These are phyloP conservation scores for Hartigia nigra DNA, from an alignment of 2,888 invertebrate species.

Conservation along the genomic window DNA sequence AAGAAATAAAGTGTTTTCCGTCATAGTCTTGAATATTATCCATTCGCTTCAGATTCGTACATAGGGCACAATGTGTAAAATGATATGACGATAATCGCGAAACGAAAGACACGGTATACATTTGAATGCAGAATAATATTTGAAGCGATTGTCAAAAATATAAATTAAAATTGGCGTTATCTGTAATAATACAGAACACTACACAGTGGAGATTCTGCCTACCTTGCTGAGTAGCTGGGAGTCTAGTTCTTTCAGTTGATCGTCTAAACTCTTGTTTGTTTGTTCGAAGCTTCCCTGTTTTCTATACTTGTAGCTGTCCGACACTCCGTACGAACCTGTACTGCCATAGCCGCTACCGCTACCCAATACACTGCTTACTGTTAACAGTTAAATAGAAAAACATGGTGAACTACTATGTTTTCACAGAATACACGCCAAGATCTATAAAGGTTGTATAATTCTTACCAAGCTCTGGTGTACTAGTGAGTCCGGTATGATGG, in stretches of 20 bases:
- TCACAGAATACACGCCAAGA: not conserved
- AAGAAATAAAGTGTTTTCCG: slow-evolving; percentile 22
- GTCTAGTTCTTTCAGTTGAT: slow-evolving; percentile 84
- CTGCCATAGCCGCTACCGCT: slow-evolving; percentile 71
- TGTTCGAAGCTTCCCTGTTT: slow-evolving; percentile 76
- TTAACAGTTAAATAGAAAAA: slow-evolving; percentile 38
- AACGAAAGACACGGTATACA: not conserved
- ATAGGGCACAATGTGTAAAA: not conserved
- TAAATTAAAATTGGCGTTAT: not conserved
- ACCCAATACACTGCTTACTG: slow-evolving; percentile 71
- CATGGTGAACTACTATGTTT: not conserved
- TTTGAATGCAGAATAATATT: not conserved
- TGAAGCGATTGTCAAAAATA: not conserved
- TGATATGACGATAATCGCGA: not conserved
- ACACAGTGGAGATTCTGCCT: slow-evolving; percentile 57
- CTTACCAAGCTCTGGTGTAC: slow-evolving; percentile 61
- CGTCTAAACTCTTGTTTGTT: slow-evolving; percentile 80
- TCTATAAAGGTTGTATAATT: not conserved
- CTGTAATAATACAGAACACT: slow-evolving; percentile 29
- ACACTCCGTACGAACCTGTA: slow-evolving; percentile 70
- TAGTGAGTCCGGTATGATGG: slow-evolving; percentile 56
- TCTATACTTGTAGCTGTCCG: slow-evolving; percentile 69
- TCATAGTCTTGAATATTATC: not conserved
- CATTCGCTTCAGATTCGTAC: not conserved
- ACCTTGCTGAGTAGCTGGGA: slow-evolving; percentile 77